Percentiles rank a stretch among this genome's conserved stretches.
Evolutionary conservation across 1,140 invertebrate species (phyloP).

Genomic region (Penaeus indicus): DNA sequence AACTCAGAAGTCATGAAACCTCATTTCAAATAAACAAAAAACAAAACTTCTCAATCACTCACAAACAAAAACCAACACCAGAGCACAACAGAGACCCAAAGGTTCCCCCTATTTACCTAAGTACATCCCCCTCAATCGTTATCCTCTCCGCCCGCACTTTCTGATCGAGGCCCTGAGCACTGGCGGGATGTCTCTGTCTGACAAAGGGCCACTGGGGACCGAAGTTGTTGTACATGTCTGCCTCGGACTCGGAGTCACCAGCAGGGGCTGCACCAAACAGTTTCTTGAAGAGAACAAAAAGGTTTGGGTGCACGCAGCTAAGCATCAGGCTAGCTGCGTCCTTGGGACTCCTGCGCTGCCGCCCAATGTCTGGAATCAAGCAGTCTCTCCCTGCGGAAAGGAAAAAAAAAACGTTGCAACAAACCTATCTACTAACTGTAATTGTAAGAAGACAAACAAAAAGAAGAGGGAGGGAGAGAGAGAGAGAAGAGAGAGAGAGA

Average conservation of each 20-base stretch:
- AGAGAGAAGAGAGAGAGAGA: too few species aligned
- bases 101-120: conserved; percentile 20
- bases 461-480: too few species aligned
- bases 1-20: too few species aligned
- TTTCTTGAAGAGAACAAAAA: conserved; percentile 61
- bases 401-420: too few species aligned
- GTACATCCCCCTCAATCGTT: conserved; percentile 55
- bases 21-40: too few species aligned
- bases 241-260: conserved; percentile 55
- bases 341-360: conserved; percentile 32
- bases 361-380: conserved; percentile 9
- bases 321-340: conserved; percentile 59
- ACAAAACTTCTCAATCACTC: too few species aligned
- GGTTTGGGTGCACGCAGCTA: conserved; percentile 62
- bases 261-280: conserved; percentile 56
- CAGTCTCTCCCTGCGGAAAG: too few species aligned
- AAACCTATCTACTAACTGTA: too few species aligned
- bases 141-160: conserved; percentile 58
- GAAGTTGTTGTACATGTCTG: conserved; percentile 60
- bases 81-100: too few species aligned
- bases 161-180: conserved; percentile 47
- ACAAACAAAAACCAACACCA: too few species aligned
- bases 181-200: conserved; percentile 51
- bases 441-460: too few species aligned
- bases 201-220: conserved; percentile 59